A percentile compares a stretch with the other conserved stretches of the same genome.
phyloP scores from a whole-genome alignment of 1,140 invertebrate species.

The Scaptodrosophila lebanonensis region DNA sequence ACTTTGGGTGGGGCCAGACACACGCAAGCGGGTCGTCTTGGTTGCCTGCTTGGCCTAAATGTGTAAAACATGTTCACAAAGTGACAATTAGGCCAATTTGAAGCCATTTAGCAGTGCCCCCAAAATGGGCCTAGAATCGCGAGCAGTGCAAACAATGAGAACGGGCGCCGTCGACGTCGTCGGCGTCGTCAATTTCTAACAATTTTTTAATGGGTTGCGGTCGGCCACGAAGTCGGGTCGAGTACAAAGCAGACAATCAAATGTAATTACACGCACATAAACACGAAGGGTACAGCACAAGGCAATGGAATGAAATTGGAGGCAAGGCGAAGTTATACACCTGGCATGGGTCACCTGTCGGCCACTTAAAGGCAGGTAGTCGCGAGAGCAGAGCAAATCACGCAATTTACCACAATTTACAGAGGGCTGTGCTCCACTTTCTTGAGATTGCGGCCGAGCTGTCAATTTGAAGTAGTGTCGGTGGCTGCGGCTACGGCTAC shows the following conservation, averaged over 20 bases:
- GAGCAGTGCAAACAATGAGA: constrained; percentile 27
- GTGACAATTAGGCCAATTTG: constrained; percentile 73
- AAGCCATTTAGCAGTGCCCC: constrained; percentile 51
- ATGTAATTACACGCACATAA: constrained; percentile 74
- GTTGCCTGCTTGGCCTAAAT: constrained; percentile 24
- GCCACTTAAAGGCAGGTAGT: constrained; percentile 37
- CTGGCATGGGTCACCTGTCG: constrained; percentile 23
- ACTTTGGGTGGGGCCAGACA: no score
- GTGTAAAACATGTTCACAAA: constrained; percentile 64
- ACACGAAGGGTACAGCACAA: constrained; percentile 67
- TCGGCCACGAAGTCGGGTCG: no score
- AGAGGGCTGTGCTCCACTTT: no score
- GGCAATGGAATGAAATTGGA: constrained; percentile 14
- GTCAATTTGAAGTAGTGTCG: no score
- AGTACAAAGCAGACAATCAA: constrained; percentile 61
- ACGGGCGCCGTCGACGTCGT: constrained; percentile 27
- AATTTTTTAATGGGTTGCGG: constrained; percentile 48
- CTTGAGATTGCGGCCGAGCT: constrained; percentile 48
- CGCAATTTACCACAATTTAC: constrained; percentile 73
- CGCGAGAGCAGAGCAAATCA: constrained; percentile 49
- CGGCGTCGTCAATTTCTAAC: constrained; percentile 34
- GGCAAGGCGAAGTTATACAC: constrained; percentile 26
- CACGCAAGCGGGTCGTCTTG: no score
- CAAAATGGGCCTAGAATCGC: constrained; percentile 8
- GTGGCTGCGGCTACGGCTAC: no score